A percentile compares a stretch with the other conserved stretches of the same genome.
These are phyloP conservation scores for Melanotaenia parkinsoni DNA, from an alignment of 2,797 vertebrate species.

Conservation along the genomic window DNA sequence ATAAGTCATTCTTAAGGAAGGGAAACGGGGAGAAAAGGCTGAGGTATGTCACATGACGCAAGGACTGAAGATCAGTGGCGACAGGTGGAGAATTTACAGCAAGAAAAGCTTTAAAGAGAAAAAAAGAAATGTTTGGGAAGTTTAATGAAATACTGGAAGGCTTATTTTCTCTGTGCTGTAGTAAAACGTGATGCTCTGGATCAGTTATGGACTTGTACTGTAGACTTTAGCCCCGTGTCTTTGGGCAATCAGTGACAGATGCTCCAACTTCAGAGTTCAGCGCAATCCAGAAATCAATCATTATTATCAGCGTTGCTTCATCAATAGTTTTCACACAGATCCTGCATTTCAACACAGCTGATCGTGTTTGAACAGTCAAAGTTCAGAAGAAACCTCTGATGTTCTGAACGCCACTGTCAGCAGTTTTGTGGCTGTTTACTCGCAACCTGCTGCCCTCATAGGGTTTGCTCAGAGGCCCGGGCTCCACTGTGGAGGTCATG, in stretches of 20 bases:
- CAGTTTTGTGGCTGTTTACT: constrained; percentile 12
- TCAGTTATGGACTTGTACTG: not conserved
- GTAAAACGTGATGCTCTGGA: not conserved
- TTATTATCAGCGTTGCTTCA: constrained; percentile 8
- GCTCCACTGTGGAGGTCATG: not conserved
- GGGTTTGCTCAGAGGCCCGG: constrained; percentile 21
- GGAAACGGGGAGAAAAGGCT: too few relatives aligned
- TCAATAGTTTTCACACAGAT: not conserved
- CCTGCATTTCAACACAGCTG: too few relatives aligned
- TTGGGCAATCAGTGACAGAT: constrained; percentile 57
- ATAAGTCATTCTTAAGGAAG: too few relatives aligned
- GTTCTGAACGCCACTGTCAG: not conserved
- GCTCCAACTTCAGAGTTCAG: constrained; percentile 1
- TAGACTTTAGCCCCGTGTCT: constrained; percentile 3
- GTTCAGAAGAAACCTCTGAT: not conserved
- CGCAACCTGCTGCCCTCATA: not conserved
- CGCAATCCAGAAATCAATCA: not conserved
- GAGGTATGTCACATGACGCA: too few relatives aligned
- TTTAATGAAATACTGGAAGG: not conserved
- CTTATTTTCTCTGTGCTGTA: not conserved
- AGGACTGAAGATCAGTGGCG: too few relatives aligned
- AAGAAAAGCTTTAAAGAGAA: not conserved
- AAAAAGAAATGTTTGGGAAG: not conserved
- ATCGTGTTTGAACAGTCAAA: not conserved
- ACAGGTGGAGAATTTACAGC: not conserved